Conservation (phyloP, 2,888 invertebrate genomes). For the Saturnia pavonia region DNA sequence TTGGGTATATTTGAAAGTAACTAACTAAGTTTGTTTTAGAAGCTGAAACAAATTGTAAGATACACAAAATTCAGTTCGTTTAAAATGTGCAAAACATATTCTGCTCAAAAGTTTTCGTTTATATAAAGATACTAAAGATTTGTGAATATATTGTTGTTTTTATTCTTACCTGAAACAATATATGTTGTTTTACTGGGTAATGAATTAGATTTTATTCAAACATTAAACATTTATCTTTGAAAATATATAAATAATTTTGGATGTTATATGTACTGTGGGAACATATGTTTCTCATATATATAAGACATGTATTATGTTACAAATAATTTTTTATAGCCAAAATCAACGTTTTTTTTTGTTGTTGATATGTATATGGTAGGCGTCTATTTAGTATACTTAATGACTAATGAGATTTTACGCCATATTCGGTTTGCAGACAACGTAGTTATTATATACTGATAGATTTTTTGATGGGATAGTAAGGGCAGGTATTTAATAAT, state of each 20-base stretch:
- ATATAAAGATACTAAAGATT: background rate
- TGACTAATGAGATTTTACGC: too few species aligned
- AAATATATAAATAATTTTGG: background rate
- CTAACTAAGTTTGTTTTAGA: background rate
- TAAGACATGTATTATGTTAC: background rate
- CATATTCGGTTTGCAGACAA: background rate
- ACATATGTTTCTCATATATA: background rate
- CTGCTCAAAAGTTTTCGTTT: background rate
- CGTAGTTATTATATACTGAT: too few species aligned
- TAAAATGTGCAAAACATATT: background rate
- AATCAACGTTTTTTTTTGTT: background rate
- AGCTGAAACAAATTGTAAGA: slow-evolving; percentile 2
- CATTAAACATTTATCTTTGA: too few species aligned
- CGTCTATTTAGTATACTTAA: background rate
- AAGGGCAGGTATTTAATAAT: too few species aligned
- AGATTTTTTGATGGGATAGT: too few species aligned
- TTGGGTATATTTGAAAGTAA: background rate
- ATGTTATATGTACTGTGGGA: background rate
- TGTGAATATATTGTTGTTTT: background rate
- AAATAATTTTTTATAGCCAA: background rate
- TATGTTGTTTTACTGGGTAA: background rate
- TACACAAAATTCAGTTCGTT: background rate
- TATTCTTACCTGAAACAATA: background rate
- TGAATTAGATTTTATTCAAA: too few species aligned
- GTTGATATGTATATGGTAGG: slow-evolving; percentile 6